Conservation (phyloP, 2,113 vertebrate species). For the Passerina amoena region DNA sequence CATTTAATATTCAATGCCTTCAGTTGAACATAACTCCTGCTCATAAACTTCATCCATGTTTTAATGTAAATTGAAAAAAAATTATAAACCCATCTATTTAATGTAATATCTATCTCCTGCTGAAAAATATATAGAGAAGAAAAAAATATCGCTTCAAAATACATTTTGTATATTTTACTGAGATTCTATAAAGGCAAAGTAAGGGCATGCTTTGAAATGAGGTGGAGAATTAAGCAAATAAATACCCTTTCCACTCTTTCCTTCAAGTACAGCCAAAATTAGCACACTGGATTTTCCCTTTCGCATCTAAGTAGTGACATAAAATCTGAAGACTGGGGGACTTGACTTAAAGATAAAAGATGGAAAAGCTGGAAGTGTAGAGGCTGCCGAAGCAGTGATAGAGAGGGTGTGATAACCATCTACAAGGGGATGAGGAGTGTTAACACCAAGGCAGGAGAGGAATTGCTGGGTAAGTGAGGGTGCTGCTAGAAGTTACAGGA, state of each 20-base stretch:
- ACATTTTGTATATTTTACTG: not conserved
- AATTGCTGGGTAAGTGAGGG: not conserved
- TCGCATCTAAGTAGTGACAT: not conserved
- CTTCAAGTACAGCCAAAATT: not conserved
- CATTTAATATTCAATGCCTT: not conserved
- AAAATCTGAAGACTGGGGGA: not conserved
- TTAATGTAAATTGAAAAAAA: not conserved
- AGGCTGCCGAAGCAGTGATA: conserved; percentile 5
- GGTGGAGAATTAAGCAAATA: not conserved
- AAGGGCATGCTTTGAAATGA: not conserved
- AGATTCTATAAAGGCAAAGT: not conserved
- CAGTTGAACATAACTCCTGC: not conserved
- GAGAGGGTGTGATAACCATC: conserved; percentile 38
- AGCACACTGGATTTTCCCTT: not conserved
- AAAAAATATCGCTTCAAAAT: not conserved
- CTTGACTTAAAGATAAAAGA: not conserved
- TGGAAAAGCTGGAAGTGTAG: not conserved
- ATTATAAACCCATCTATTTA: not conserved
- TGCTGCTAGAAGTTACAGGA: not conserved
- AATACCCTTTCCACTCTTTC: not conserved
- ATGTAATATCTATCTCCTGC: not conserved
- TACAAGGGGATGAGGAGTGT: conserved; percentile 21
- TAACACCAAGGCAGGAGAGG: conserved; percentile 12
- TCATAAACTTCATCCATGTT: not conserved
- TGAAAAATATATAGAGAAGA: not conserved